Evolutionary conservation across 2,797 vertebrate genomes (phyloP).

Genomic region (Trematomus bernacchii): DNA sequence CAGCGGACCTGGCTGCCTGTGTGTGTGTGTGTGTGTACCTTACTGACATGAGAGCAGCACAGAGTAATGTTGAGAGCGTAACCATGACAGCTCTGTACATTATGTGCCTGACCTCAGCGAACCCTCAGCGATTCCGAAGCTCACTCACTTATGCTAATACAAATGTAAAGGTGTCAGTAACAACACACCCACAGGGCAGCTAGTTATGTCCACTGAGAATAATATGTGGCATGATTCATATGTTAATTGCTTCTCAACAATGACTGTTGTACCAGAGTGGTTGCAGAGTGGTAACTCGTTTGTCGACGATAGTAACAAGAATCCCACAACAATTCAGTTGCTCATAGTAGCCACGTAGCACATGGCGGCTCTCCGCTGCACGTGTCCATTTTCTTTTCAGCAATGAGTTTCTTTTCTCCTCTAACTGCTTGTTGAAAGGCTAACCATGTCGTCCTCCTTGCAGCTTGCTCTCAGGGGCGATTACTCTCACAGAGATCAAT

Average conservation of each 20-base stretch:
- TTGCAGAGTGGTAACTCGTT: not conserved
- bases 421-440: not conserved
- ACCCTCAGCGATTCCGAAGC: conserved; percentile 79
- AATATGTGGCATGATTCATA: not conserved
- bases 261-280: not conserved
- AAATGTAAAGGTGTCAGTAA: conserved; percentile 5
- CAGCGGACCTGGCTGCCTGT: conserved; percentile 11
- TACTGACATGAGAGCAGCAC: conserved; percentile 92
- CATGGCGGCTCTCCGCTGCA: not conserved
- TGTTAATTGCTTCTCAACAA: not conserved
- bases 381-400: not conserved
- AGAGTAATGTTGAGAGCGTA: conserved; percentile 93
- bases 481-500: conserved; percentile 13
- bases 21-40: conserved; percentile 32
- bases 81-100: conserved; percentile 94
- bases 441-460: not conserved
- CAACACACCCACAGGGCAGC: not conserved
- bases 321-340: conserved; percentile 1
- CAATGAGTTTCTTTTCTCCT: not conserved
- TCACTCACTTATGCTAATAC: conserved; percentile 37
- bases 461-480: not conserved
- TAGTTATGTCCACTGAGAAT: not conserved
- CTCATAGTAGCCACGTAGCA: conserved; percentile 3
- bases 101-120: conserved; percentile 95
- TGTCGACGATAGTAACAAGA: not conserved